Evolutionary conservation across 2,888 invertebrate species (phyloP).

Genomic region (Agrochola lychnidis): DNA sequence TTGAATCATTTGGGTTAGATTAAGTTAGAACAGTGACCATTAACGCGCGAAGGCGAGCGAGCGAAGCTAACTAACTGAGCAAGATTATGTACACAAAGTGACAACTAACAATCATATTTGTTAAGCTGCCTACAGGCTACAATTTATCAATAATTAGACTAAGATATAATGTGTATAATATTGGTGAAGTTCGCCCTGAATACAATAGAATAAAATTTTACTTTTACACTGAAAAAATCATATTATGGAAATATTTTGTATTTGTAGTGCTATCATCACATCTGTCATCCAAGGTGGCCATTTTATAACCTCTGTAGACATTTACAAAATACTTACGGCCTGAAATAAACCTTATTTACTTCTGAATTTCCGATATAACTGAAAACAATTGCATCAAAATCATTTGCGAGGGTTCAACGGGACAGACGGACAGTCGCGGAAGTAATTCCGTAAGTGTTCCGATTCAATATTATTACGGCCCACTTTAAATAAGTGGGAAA

Average conservation of each 20-base stretch:
- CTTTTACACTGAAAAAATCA: background rate
- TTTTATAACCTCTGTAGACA: background rate
- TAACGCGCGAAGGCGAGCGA: too few relatives aligned
- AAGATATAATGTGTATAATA: too few relatives aligned
- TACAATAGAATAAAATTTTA: background rate
- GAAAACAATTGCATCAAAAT: constrained; percentile 22
- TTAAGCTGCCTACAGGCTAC: too few relatives aligned
- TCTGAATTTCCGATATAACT: background rate
- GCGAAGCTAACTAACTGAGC: too few relatives aligned
- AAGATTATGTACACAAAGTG: too few relatives aligned
- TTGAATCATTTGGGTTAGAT: too few relatives aligned
- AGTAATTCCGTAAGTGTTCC: constrained; percentile 52
- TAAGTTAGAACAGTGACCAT: too few relatives aligned
- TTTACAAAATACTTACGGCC: background rate
- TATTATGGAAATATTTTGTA: background rate
- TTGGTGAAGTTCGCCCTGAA: background rate
- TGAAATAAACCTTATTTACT: background rate
- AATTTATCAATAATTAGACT: too few relatives aligned
- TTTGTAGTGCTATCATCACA: background rate
- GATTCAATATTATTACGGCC: constrained; percentile 31
- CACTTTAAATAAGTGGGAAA: constrained; percentile 54
- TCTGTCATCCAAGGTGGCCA: background rate
- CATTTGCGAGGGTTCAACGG: constrained; percentile 5
- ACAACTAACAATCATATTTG: too few relatives aligned
- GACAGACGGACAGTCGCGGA: constrained; percentile 28